These are phyloP conservation scores for Steromphala cineraria DNA, from an alignment of 2,888 invertebrate genomes.

Conservation along the genomic window DNA sequence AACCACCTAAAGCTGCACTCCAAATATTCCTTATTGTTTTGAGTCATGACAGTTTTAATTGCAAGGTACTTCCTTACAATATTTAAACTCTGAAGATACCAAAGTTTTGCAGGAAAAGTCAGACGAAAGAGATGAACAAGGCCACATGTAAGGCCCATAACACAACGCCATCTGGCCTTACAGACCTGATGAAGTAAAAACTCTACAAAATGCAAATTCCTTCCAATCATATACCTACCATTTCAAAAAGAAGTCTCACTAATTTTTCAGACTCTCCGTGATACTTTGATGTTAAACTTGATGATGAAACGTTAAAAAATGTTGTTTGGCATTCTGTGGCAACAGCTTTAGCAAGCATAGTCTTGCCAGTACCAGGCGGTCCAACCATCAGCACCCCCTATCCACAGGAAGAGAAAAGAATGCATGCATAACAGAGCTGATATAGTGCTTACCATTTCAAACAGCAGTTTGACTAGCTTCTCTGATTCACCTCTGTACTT, in stretches of 20 bases:
- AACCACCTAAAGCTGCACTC: no score
- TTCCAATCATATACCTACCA: constrained; percentile 80
- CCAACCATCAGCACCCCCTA: constrained; percentile 74
- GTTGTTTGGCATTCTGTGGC: constrained; percentile 77
- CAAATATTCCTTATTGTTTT: no score
- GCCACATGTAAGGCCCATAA: no score
- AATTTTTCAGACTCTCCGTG: constrained; percentile 98
- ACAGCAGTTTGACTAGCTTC: constrained; percentile 95
- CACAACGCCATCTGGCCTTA: no score
- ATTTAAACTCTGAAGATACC: no score
- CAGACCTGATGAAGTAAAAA: no score
- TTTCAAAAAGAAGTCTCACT: constrained; percentile 95
- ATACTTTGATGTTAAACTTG: constrained; percentile 96
- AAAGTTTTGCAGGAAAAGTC: no score
- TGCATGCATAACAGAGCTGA: constrained; percentile 27
- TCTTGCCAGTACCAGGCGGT: constrained; percentile 77
- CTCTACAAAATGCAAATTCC: no score
- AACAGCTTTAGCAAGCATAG: constrained; percentile 77
- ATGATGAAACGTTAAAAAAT: constrained; percentile 89
- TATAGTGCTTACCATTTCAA: constrained; percentile 90
- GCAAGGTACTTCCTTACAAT: no score
- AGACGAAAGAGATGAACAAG: no score
- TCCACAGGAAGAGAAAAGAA: constrained; percentile 40
- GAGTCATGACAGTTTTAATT: no score
- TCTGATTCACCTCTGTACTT: constrained; percentile 99